Percentiles rank a stretch among this genome's conserved stretches.
phyloP scores from a whole-genome alignment of 1,140 invertebrate genomes.

The Geopemphigus sp. region DNA sequence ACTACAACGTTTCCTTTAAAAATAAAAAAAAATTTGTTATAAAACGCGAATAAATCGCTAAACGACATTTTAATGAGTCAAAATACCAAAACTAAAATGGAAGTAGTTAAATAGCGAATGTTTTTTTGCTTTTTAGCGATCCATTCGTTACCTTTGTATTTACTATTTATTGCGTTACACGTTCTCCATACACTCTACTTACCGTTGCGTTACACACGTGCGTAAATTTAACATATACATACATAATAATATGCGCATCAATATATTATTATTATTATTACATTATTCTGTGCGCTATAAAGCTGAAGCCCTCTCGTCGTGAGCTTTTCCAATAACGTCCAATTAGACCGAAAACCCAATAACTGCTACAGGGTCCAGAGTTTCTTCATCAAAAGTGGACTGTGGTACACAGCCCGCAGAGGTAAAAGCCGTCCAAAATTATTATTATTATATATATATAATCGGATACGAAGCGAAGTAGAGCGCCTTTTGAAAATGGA shows the following conservation, averaged over 20 bases:
- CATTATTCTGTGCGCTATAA: background rate
- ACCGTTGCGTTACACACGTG: background rate
- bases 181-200: too few relatives aligned
- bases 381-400: background rate
- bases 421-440: slow-evolving; percentile 25
- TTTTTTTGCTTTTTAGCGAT: too few relatives aligned
- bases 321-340: slow-evolving; percentile 47
- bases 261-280: slow-evolving; percentile 16
- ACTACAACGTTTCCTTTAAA: too few relatives aligned
- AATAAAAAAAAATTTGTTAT: too few relatives aligned
- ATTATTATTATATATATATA: slow-evolving; percentile 1
- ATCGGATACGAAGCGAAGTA: too few relatives aligned
- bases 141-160: too few relatives aligned
- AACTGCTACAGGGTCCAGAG: background rate
- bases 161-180: too few relatives aligned
- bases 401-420: background rate
- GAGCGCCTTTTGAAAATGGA: slow-evolving; percentile 23
- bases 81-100: too few relatives aligned
- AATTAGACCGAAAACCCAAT: slow-evolving; percentile 31
- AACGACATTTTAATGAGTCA: too few relatives aligned
- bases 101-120: too few relatives aligned
- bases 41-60: too few relatives aligned
- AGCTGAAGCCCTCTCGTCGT: slow-evolving; percentile 42
- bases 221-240: background rate
- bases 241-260: background rate